These are phyloP conservation scores for Pachyramphus minor DNA, from an alignment of 2,113 vertebrate species.

Conservation along the genomic window DNA sequence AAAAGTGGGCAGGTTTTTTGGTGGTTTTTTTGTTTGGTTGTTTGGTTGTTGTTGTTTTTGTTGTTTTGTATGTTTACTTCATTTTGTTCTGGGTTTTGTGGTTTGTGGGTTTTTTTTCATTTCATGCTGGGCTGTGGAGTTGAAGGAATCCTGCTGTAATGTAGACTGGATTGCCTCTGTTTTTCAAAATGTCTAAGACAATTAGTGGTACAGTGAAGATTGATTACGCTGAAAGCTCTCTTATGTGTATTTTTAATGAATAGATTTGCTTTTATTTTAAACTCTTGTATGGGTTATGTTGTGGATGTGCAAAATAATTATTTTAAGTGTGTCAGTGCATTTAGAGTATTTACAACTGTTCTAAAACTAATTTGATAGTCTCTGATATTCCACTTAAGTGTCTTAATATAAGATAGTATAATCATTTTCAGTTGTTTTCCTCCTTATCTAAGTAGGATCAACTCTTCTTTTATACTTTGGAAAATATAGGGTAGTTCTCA, in stretches of 20 bases:
- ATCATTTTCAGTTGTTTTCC: neutral
- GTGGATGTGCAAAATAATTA: neutral
- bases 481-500: neutral
- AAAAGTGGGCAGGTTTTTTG: neutral
- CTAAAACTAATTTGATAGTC: neutral
- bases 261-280: neutral
- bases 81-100: no score
- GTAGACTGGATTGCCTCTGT: neutral
- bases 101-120: neutral
- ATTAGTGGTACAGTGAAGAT: neutral
- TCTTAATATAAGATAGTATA: neutral
- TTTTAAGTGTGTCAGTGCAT: neutral
- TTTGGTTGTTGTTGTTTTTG: no score
- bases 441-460: neutral
- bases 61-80: no score
- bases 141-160: neutral
- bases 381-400: neutral
- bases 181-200: neutral
- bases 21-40: no score
- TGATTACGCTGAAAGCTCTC: neutral
- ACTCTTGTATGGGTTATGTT: neutral
- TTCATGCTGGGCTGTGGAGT: neutral
- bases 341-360: neutral
- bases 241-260: neutral
- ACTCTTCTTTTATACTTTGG: neutral